A percentile compares a stretch with the other conserved stretches of the same genome.
Evolutionary conservation across 2,797 vertebrate genomes (phyloP).

Genomic region (Thamnophis elegans): DNA sequence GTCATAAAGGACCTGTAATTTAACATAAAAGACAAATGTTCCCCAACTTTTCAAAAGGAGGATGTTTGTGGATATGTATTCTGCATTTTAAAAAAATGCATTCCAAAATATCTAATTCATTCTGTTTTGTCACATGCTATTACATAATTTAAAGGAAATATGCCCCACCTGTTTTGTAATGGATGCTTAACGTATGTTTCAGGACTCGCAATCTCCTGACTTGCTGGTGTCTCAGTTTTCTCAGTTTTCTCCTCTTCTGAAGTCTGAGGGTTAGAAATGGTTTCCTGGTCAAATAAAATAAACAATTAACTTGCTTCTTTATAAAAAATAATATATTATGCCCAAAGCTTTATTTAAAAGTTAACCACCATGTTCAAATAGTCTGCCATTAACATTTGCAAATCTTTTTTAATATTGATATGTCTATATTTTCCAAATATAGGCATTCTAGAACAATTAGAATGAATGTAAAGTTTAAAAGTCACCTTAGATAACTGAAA

Average conservation of each 20-base stretch:
- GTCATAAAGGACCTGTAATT: background rate
- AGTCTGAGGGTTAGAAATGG: slow-evolving; percentile 79
- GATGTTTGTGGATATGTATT: background rate
- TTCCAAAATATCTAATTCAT: background rate
- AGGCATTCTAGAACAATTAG: background rate
- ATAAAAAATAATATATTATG: slow-evolving; percentile 1
- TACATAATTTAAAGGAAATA: background rate
- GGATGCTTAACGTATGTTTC: slow-evolving; percentile 94
- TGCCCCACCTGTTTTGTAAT: slow-evolving; percentile 88
- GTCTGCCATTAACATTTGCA: background rate
- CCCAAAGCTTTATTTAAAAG: background rate
- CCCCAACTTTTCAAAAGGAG: background rate
- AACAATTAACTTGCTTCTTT: slow-evolving; percentile 29
- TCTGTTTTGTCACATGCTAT: background rate
- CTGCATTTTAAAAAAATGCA: background rate
- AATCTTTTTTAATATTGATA: background rate
- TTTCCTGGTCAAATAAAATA: slow-evolving; percentile 76
- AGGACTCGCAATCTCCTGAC: slow-evolving; percentile 82
- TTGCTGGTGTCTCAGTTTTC: slow-evolving; percentile 73
- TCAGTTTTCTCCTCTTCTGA: slow-evolving; percentile 86
- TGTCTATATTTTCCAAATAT: background rate
- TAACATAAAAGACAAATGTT: background rate
- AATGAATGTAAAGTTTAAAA: background rate
- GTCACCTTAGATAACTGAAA: background rate
- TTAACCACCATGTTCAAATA: background rate